phyloP scores from a whole-genome alignment of 2,113 vertebrate species.

The Albula glossodonta region DNA sequence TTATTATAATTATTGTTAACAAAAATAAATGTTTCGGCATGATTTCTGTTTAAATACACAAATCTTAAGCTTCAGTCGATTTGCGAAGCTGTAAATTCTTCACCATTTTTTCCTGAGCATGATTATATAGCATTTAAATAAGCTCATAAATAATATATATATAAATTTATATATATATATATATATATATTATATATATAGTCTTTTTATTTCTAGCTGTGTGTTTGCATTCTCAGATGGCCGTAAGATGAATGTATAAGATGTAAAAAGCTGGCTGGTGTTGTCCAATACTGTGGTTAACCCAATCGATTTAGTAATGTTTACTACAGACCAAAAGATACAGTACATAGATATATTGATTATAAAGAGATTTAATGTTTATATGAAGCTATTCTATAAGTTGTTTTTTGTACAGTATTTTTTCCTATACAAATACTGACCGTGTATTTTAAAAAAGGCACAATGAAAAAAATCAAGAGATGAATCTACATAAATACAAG shows the following conservation, averaged over 20 bases:
- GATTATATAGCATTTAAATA: conserved; percentile 51
- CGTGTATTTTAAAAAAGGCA: conserved; percentile 76
- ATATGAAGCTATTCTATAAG: conserved; percentile 80
- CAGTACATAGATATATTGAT: conserved; percentile 60
- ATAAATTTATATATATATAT: conserved; percentile 46
- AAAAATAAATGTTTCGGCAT: conserved; percentile 53
- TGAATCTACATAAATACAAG: conserved; percentile 67
- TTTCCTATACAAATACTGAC: conserved; percentile 77
- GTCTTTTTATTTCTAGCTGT: conserved; percentile 20
- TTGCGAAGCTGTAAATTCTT: conserved; percentile 39
- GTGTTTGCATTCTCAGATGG: conserved; percentile 21
- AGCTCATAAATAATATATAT: conserved; percentile 41
- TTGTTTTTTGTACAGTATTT: conserved; percentile 83
- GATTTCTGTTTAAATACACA: conserved; percentile 49
- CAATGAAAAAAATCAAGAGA: conserved; percentile 72
- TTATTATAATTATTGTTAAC: conserved; percentile 37
- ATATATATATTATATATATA: conserved; percentile 33
- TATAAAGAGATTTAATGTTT: conserved; percentile 76
- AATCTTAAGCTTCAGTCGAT: conserved; percentile 35
- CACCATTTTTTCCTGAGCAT: conserved; percentile 49
- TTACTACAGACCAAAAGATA: conserved; percentile 79
- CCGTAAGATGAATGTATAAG: conserved; percentile 24
- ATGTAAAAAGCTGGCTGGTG: conserved; percentile 1
- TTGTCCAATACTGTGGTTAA: conserved; percentile 28
- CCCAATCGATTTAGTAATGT: conserved; percentile 57